Evolutionary conservation across 2,797 vertebrate genomes (phyloP), one percentile per base, ranked within the genome.

Genomic region (Danionella dracula): DNA sequence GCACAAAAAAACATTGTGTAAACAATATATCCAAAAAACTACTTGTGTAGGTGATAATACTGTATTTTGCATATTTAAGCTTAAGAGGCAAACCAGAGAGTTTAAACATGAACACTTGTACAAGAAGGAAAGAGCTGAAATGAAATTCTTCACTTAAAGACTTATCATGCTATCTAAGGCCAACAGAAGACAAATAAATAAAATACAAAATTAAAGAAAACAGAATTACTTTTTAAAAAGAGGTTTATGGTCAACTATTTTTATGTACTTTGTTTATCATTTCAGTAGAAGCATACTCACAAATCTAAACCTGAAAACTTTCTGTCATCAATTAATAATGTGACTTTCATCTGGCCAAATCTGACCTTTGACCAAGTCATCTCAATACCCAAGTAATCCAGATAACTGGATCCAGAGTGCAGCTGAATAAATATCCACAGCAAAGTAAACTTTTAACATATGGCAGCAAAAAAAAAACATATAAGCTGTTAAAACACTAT

Each of bases 371-470:
- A 74, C 75, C 68, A 51, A 57, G 56, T 34, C 42, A 61, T 62
- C 57, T 66, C 68, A 55, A 69, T 16, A 12, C 34, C 16, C 46
- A 65, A 70, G 57, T 74, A 53, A 72, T 62, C 41, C 58, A 71
- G 59, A 66, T 54, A 66, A 77, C 58, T 69, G 64, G 70, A 68
- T 46, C 31, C 42, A 27, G 27, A 23, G 45, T 37, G 15, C 48
- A 57, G 56, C 66, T 69, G 41, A 65, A 79, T 70, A 76, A 79
- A 81, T 76, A 81, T 78, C 76, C 72, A 76, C 70, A 44, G 77
- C 45, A 50, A 53, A 29, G 31, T 57, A 62, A 57, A 16, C 68
- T 57, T 67, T 51, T 32, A 13, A 77, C 68, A 75, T 73, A 48
- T 40, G 10, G 29, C 58, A 54, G 48, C 9, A 32, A 66, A 51